Evolutionary conservation across 2,113 vertebrate genomes (phyloP).

Genomic region (Porphyrio hochstetteri): DNA sequence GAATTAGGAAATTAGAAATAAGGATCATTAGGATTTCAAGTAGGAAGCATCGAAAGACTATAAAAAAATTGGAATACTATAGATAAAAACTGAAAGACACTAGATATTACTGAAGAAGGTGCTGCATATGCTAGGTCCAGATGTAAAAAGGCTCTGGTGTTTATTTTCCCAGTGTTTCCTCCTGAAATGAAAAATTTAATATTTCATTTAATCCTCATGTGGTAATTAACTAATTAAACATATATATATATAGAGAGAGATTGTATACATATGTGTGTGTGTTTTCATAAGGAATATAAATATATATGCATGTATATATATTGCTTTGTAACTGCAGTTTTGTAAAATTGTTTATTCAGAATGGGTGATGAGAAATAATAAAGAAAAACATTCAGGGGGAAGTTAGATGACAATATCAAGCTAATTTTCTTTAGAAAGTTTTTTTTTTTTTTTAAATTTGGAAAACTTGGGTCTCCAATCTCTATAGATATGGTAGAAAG

Average conservation of each 20-base stretch:
- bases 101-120: neutral
- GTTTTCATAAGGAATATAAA: neutral
- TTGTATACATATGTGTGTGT: too few species aligned
- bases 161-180: neutral
- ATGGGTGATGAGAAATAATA: neutral
- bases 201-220: neutral
- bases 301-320: accelerated
- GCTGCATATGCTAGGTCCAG: neutral
- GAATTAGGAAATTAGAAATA: neutral
- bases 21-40: neutral
- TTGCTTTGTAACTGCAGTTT: neutral
- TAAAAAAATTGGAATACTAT: neutral
- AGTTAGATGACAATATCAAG: neutral
- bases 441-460: neutral
- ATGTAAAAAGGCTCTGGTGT: neutral
- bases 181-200: neutral
- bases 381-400: neutral
- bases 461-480: neutral
- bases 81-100: neutral
- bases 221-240: neutral
- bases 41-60: neutral
- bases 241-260: too few species aligned
- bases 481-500: neutral
- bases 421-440: neutral
- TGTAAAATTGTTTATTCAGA: neutral